Percentiles rank a stretch among this genome's conserved stretches.
Conservation (phyloP, 2,113 vertebrate genomes). For the Microtus ochrogaster region DNA sequence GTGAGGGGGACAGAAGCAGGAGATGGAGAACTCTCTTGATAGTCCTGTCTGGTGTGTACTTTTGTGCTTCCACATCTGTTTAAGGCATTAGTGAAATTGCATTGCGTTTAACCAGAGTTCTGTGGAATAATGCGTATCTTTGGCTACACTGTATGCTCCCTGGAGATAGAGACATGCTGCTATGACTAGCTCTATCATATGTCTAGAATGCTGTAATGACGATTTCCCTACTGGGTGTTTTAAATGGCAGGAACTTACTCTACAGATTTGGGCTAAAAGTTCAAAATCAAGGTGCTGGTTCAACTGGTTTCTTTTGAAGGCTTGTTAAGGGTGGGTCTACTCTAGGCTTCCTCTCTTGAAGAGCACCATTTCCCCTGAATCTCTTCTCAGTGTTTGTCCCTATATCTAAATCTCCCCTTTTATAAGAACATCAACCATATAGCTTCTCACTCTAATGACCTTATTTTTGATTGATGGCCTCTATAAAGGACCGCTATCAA, state of each 20-base stretch:
- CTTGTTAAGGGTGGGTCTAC: not conserved
- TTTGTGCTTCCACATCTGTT: not conserved
- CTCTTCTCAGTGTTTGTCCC: not conserved
- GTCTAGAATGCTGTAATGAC: not conserved
- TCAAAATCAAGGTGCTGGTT: not conserved
- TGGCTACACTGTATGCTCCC: not conserved
- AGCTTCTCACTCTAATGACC: not conserved
- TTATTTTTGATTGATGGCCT: not conserved
- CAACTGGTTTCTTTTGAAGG: not conserved
- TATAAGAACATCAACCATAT: not conserved
- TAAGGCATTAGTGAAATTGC: not conserved
- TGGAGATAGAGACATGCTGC: not conserved
- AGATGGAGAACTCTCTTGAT: not conserved
- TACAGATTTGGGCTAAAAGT: not conserved
- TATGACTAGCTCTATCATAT: not conserved
- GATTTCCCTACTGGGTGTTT: not conserved
- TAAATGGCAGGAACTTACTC: not conserved
- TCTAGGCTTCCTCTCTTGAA: not conserved
- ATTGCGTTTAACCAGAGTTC: not conserved
- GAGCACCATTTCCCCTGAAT: not conserved
- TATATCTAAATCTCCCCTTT: not conserved
- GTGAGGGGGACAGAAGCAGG: not conserved
- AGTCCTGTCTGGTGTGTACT: not conserved
- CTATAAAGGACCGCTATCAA: no score
- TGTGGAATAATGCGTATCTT: not conserved